These are phyloP conservation scores for Scaptodrosophila lebanonensis DNA, from an alignment of 1,140 invertebrate genomes.

Conservation along the genomic window DNA sequence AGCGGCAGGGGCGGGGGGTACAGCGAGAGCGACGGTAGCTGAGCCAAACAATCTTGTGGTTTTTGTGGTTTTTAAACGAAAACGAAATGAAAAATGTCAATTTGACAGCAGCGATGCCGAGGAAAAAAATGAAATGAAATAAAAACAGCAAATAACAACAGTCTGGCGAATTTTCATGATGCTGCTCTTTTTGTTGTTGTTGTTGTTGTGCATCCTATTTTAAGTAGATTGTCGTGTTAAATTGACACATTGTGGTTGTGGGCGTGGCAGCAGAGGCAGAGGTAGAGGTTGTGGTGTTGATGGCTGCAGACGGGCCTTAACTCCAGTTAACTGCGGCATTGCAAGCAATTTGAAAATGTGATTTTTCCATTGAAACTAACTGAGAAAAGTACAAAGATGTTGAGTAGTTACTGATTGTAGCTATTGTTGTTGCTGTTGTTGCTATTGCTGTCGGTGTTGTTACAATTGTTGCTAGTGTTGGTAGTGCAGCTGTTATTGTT, in stretches of 20 bases:
- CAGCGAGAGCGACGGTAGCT: constrained; percentile 15
- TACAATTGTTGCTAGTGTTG: no score
- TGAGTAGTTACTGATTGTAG: no score
- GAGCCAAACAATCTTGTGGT: constrained; percentile 65
- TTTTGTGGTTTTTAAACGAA: constrained; percentile 52
- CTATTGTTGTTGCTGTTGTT: no score
- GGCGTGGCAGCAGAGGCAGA: no score
- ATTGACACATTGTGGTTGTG: constrained; percentile 41
- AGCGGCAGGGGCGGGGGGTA: constrained; percentile 13
- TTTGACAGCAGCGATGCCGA: constrained; percentile 42
- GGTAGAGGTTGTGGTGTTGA: no score
- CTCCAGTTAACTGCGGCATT: constrained; percentile 6
- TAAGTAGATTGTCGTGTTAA: constrained; percentile 61
- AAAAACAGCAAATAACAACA: constrained; percentile 14
- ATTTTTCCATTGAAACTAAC: constrained; percentile 39
- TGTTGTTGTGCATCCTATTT: constrained; percentile 16
- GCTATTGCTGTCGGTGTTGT: no score
- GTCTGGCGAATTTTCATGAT: not conserved
- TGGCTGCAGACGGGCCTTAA: not conserved
- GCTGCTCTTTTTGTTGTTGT: not conserved
- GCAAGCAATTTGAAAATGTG: not conserved
- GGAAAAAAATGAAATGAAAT: not conserved
- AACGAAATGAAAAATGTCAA: constrained; percentile 63
- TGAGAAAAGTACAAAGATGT: not conserved
- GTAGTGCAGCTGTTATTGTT: not conserved